phyloP scores from a whole-genome alignment of 2,888 invertebrate genomes.

The Dryocosmus kuriphilus region DNA sequence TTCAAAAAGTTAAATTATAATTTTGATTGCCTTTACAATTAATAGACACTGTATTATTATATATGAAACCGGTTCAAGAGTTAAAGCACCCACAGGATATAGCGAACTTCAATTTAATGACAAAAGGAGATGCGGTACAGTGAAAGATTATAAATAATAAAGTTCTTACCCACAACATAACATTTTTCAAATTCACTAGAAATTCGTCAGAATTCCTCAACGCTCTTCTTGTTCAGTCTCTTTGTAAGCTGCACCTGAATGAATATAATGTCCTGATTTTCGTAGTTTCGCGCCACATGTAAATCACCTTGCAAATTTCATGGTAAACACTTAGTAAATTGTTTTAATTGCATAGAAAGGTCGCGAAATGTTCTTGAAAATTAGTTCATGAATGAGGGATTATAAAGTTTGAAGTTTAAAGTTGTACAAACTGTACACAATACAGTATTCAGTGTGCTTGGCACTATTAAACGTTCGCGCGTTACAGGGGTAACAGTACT shows the following conservation, averaged over 20 bases:
- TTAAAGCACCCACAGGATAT: too few relatives aligned
- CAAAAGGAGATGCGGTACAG: neutral
- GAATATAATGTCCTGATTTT: neutral
- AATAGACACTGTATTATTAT: too few relatives aligned
- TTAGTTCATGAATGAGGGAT: neutral
- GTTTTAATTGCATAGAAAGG: neutral
- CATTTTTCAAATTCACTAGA: slow-evolving; percentile 18
- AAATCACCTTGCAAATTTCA: slow-evolving; percentile 1
- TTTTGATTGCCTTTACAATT: too few relatives aligned
- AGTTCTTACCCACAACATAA: slow-evolving; percentile 34
- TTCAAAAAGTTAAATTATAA: too few relatives aligned
- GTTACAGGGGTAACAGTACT: neutral
- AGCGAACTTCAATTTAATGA: neutral
- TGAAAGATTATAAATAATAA: slow-evolving; percentile 20
- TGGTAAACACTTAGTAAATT: neutral
- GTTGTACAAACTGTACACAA: too few relatives aligned
- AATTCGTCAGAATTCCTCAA: slow-evolving; percentile 1
- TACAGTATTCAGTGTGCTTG: neutral
- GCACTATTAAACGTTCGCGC: slow-evolving; percentile 2
- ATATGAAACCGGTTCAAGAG: too few relatives aligned
- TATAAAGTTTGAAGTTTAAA: neutral
- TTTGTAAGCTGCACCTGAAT: neutral
- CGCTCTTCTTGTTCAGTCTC: neutral
- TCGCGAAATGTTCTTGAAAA: neutral
- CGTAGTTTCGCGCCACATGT: neutral